Evolutionary conservation across 2,113 vertebrate genomes (phyloP).

Genomic region (Noturus placidus): DNA sequence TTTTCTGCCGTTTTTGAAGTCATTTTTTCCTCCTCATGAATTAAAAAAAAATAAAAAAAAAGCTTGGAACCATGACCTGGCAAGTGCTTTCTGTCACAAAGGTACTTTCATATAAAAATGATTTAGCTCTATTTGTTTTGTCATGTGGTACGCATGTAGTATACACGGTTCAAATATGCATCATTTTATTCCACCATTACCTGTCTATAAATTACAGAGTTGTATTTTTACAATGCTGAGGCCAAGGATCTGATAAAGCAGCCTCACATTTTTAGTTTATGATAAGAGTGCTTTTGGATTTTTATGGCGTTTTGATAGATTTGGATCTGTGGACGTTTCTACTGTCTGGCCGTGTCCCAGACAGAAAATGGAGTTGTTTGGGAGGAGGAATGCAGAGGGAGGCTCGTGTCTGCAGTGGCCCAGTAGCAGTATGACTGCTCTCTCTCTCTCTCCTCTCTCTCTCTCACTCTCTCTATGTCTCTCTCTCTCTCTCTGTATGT

Average conservation of each 20-base stretch:
- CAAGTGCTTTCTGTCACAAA: slow-evolving; percentile 54
- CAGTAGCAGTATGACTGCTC: slow-evolving; percentile 56
- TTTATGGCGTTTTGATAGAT: slow-evolving; percentile 47
- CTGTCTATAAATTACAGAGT: slow-evolving; percentile 56
- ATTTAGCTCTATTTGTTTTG: slow-evolving; percentile 57
- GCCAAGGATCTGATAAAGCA: slow-evolving; percentile 58
- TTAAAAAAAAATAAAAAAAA: slow-evolving; percentile 46
- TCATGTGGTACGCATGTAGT: slow-evolving; percentile 51
- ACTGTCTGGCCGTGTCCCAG: slow-evolving; percentile 53
- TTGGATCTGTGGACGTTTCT: slow-evolving; percentile 52
- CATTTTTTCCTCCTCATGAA: slow-evolving; percentile 66
- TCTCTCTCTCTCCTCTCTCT: slow-evolving; percentile 48
- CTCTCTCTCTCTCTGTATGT: slow-evolving; percentile 35
- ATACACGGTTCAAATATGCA: slow-evolving; percentile 50
- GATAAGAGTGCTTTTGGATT: slow-evolving; percentile 42
- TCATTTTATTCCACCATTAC: slow-evolving; percentile 56
- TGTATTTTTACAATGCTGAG: slow-evolving; percentile 33
- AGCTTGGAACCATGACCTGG: slow-evolving; percentile 56
- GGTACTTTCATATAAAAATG: slow-evolving; percentile 49
- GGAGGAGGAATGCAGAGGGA: slow-evolving; percentile 56
- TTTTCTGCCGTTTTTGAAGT: slow-evolving; percentile 59
- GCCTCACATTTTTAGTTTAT: slow-evolving; percentile 49
- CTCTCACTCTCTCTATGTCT: slow-evolving; percentile 58
- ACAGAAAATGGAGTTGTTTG: slow-evolving; percentile 49
- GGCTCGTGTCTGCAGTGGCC: slow-evolving; percentile 47